A percentile compares a stretch with the other conserved stretches of the same genome.
phyloP scores from a whole-genome alignment of 2,888 invertebrate species.

The Cotesia congregata region DNA sequence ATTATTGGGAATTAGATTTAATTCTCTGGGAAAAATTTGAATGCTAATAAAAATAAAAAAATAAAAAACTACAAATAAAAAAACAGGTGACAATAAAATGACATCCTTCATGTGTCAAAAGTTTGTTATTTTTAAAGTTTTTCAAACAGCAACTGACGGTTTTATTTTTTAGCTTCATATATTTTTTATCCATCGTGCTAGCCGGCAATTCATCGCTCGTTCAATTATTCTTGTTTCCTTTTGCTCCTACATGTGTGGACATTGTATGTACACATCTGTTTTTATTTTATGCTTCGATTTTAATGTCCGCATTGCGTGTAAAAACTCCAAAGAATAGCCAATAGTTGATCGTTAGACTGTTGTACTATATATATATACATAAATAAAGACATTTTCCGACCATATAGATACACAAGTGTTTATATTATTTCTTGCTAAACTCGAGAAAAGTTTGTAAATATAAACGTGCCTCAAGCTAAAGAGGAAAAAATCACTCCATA shows the following conservation, averaged over 20 bases:
- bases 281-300: conserved; percentile 31
- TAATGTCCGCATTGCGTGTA: conserved; percentile 36
- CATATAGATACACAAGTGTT: conserved; percentile 7
- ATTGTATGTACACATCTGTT: neutral
- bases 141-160: neutral
- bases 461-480: conserved; percentile 47
- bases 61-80: conserved; percentile 2
- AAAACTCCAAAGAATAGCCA: conserved; percentile 28
- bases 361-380: conserved; percentile 19
- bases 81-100: neutral
- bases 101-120: neutral
- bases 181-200: neutral
- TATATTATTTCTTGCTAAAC: conserved; percentile 7
- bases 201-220: conserved; percentile 9
- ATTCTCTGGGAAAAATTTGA: conserved; percentile 18
- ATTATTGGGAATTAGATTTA: conserved; percentile 38
- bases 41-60: neutral
- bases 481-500: conserved; percentile 11
- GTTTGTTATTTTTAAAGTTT: neutral
- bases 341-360: conserved; percentile 22
- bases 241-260: neutral
- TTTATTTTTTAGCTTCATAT: conserved; percentile 17
- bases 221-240: conserved; percentile 1
- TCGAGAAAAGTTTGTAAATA: conserved; percentile 55
- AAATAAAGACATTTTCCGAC: conserved; percentile 57